Percentiles rank a stretch among this genome's conserved stretches.
phyloP scores from a whole-genome alignment of 2,888 invertebrate species.

The Hypena proboscidalis region DNA sequence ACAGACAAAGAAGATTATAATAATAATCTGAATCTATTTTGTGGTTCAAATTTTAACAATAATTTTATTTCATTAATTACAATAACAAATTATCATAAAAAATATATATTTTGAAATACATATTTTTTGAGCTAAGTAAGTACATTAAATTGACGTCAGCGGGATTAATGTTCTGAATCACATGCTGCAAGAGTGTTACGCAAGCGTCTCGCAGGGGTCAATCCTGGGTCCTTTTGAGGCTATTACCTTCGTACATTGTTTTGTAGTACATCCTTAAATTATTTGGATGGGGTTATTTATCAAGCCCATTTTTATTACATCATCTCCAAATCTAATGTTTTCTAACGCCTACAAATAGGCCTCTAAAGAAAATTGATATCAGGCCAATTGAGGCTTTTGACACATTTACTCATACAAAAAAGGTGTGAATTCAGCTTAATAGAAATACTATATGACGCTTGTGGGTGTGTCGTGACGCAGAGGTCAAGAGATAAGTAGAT shows the following conservation, averaged over 20 bases:
- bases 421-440: too few relatives aligned
- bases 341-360: too few relatives aligned
- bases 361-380: background rate
- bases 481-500: conserved; percentile 50
- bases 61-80: too few relatives aligned
- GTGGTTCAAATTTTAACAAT: too few relatives aligned
- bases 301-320: background rate
- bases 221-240: conserved; percentile 23
- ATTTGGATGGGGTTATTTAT: background rate
- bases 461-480: conserved; percentile 72
- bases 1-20: too few relatives aligned
- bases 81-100: too few relatives aligned
- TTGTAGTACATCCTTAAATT: background rate
- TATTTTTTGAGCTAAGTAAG: background rate
- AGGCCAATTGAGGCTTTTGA: background rate
- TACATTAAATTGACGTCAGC: conserved; percentile 6
- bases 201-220: conserved; percentile 30
- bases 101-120: too few relatives aligned
- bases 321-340: too few relatives aligned
- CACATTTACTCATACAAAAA: background rate
- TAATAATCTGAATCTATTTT: too few relatives aligned
- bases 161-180: conserved; percentile 18
- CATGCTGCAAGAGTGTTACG: conserved; percentile 12
- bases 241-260: conserved; percentile 34
- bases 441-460: conserved; percentile 23